A percentile compares a stretch with the other conserved stretches of the same genome.
These are phyloP conservation scores for Menidia beryllina DNA, from an alignment of 2,113 vertebrate species.

Conservation along the genomic window DNA sequence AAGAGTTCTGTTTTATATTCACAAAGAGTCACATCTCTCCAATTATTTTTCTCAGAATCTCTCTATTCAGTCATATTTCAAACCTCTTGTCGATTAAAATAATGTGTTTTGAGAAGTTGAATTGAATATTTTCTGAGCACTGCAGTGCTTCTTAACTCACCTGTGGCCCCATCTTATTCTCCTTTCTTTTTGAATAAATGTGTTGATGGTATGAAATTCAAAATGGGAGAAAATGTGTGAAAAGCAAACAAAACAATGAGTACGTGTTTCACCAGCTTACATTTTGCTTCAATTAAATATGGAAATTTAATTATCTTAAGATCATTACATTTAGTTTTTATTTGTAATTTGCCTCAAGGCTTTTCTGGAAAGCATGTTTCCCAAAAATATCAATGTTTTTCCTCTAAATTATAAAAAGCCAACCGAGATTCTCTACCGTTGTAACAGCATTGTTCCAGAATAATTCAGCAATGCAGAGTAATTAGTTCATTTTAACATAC, in stretches of 20 bases:
- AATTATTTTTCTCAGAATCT: background rate
- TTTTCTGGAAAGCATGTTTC: constrained; percentile 9
- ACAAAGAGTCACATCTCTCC: background rate
- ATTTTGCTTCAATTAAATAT: background rate
- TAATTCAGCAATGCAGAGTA: constrained; percentile 15
- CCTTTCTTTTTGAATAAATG: no score
- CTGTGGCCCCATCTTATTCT: no score
- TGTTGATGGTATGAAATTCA: no score
- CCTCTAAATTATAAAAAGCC: constrained; percentile 23
- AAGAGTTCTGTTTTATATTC: background rate
- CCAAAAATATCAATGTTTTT: background rate
- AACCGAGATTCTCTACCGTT: constrained; percentile 2
- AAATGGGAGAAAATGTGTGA: no score
- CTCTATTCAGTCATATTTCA: no score
- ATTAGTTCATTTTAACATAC: constrained; percentile 16
- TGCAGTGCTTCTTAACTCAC: background rate
- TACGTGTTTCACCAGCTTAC: background rate
- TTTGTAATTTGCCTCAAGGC: background rate
- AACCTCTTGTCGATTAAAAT: background rate
- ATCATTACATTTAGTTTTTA: background rate
- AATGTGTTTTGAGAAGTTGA: background rate
- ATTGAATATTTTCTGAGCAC: no score
- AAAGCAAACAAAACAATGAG: background rate
- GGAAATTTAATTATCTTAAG: background rate
- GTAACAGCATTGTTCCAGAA: constrained; percentile 17